phyloP scores from a whole-genome alignment of 2,797 vertebrate species.

The Denticeps clupeoides region DNA sequence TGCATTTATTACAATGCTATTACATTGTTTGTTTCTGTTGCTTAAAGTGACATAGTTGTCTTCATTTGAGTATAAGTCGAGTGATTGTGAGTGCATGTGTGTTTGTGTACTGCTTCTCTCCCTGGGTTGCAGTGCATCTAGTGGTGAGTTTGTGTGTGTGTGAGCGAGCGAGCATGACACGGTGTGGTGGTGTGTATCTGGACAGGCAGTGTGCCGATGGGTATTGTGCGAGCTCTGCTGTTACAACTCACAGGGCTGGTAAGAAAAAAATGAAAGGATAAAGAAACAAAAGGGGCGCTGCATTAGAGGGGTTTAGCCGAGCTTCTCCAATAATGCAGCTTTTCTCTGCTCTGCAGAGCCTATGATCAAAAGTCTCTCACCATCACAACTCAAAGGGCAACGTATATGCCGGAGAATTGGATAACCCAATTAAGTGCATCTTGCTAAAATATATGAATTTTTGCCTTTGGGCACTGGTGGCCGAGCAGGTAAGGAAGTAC shows the following conservation, averaged over 20 bases:
- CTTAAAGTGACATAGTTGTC: too few species aligned
- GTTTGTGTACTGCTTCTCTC: too few species aligned
- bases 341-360: constrained; percentile 18
- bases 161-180: constrained; percentile 6
- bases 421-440: constrained; percentile 6
- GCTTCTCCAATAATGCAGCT: constrained; percentile 24
- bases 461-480: too few species aligned
- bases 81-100: too few species aligned
- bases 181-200: constrained; percentile 2
- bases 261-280: constrained; percentile 16
- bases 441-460: not conserved
- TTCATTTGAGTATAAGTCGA: too few species aligned
- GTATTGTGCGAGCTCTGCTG: constrained; percentile 16
- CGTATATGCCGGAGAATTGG: not conserved
- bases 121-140: too few species aligned
- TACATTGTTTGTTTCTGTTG: too few species aligned
- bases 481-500: too few species aligned
- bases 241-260: constrained; percentile 19
- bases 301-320: constrained; percentile 30
- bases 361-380: constrained; percentile 28
- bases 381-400: too few species aligned
- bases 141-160: not conserved
- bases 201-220: constrained; percentile 11
- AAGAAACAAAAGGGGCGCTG: constrained; percentile 19
- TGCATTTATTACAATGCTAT: too few species aligned